phyloP scores from a whole-genome alignment of 2,888 invertebrate species.

The Acleris holmiana region DNA sequence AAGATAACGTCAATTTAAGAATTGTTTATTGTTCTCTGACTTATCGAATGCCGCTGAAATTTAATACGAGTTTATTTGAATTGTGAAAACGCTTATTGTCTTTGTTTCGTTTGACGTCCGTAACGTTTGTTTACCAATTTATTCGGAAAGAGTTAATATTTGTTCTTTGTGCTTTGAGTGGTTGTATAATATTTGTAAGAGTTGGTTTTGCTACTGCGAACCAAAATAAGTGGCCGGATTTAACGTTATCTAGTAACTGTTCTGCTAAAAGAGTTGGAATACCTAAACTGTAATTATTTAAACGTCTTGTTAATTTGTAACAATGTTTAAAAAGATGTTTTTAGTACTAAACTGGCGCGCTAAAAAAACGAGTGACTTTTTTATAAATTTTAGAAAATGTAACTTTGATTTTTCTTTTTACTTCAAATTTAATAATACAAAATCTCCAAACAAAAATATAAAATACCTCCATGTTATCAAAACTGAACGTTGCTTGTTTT shows the following conservation, averaged over 20 bases:
- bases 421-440: no score
- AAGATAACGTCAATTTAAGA: constrained; percentile 32
- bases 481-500: background rate
- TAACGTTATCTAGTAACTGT: background rate
- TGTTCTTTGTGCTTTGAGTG: background rate
- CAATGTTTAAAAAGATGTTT: no score
- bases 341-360: no score
- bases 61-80: constrained; percentile 8
- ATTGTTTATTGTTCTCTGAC: constrained; percentile 21
- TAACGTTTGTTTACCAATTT: background rate
- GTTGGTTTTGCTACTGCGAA: background rate
- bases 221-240: no score
- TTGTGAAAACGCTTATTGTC: background rate
- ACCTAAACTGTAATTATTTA: no score
- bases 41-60: constrained; percentile 11
- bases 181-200: background rate
- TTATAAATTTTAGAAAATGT: no score
- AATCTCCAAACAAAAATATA: background rate
- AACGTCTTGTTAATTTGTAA: no score
- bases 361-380: no score
- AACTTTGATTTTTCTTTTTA: no score
- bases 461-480: background rate
- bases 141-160: background rate
- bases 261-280: no score
- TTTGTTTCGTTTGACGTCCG: constrained; percentile 1